Base-by-base conservation (phyloP, 2,797 vertebrate species). In the Macroramphosus scolopax region DNA sequence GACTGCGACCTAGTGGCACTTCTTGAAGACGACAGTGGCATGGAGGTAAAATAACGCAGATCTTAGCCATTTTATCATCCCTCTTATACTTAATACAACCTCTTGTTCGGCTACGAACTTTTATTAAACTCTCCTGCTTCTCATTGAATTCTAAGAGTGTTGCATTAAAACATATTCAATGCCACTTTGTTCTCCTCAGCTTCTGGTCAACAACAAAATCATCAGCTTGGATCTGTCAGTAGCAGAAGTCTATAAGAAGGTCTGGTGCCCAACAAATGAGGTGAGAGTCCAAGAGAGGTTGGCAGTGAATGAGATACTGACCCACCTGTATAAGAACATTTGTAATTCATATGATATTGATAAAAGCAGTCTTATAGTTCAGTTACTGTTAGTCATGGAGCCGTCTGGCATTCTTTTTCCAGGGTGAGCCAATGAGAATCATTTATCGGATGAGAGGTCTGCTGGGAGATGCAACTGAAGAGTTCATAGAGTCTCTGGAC, bases 401-500 rank as follows among this genome's bases (percentile, higher is more conserved):
- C 1, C n/a, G 40, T 9, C 2, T 46, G 24, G 1, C 16, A 30
- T 17, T 20, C 54, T 59, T 34, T 47, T 24, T 58, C 2, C 44
- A 98, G 96, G 97, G 97, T 37, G 97, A 99, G 66, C 95, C 97
- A 2, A 99, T 99, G 97, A 95, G 97, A 83, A 99, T 99, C 58
- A 96, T 99, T 43, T 99, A 99, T 76, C 93, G 97, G 39, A 99
- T 99, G 97, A 93, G 97, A 51, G 97, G 97, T 17, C 86, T 99
- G 35, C 87, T 99, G 16, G 97, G 97, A 24, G 97, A 99, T 51
- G 97, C 97, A 13, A 99, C 97, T 0, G 97, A 99, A 69, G 97
- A 99, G 84, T 99, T 99, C 80, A 98, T 99, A 0, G 97, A 99
- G 66, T 97, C 95, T 14, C 81, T 99, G 43, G 96, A 99, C 78